Evolutionary conservation across 2,888 invertebrate genomes (phyloP).

Genomic region (Oscheius sp.): DNA sequence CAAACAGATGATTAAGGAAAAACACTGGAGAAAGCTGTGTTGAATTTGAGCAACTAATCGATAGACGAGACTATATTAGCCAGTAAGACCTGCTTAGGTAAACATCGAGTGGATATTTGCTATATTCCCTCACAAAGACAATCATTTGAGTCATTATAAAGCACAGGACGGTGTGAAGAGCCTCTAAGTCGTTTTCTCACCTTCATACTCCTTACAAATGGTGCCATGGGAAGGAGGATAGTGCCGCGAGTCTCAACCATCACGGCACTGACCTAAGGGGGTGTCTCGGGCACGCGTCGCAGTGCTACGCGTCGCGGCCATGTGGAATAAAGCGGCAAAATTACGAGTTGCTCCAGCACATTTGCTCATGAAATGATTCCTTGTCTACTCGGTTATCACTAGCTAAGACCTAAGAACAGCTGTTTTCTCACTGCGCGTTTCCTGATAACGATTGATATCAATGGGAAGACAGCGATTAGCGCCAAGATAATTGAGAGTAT

Average conservation of each 20-base stretch:
- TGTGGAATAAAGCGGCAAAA: conserved; percentile 27
- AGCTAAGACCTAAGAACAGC: conserved; percentile 1
- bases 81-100: neutral
- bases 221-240: conserved; percentile 25
- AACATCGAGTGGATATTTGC: no score
- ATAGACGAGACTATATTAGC: neutral
- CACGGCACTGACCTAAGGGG: conserved; percentile 38
- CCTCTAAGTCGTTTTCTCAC: neutral
- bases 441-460: neutral
- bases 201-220: conserved; percentile 5
- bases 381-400: no score
- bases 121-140: neutral
- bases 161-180: neutral
- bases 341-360: conserved; percentile 18
- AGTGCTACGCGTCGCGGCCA: conserved; percentile 30
- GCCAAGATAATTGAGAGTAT: no score
- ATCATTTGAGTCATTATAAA: neutral
- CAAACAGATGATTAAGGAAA: conserved; percentile 2
- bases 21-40: neutral
- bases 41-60: neutral
- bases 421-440: conserved; percentile 11
- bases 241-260: conserved; percentile 37
- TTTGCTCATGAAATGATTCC: neutral
- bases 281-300: conserved; percentile 37
- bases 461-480: no score